These are phyloP conservation scores for Piprites chloris DNA, from an alignment of 2,113 vertebrate species.

Conservation along the genomic window DNA sequence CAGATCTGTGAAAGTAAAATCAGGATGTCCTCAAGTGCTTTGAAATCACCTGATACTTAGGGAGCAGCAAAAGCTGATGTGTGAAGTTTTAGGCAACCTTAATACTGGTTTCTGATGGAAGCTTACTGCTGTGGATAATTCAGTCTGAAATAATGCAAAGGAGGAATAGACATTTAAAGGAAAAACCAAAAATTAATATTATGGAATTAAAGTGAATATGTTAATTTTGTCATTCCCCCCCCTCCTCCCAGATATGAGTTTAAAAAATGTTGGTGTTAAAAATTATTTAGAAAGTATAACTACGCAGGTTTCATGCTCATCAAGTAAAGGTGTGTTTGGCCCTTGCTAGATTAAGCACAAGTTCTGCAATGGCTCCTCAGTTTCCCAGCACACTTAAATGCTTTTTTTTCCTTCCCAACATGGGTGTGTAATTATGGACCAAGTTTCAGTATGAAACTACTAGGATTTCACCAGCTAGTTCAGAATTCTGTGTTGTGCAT, in stretches of 20 bases:
- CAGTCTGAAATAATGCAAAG: neutral
- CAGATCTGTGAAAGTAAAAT: neutral
- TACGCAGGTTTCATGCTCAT: neutral
- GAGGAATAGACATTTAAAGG: neutral
- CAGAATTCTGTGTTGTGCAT: neutral
- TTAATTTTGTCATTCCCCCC: neutral
- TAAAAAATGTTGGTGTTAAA: neutral
- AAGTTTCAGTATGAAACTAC: neutral
- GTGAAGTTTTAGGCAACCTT: neutral
- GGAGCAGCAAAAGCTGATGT: neutral
- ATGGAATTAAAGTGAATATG: neutral
- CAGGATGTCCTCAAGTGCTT: neutral
- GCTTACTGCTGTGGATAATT: neutral
- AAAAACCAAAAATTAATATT: neutral
- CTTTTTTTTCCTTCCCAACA: neutral
- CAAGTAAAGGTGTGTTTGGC: neutral
- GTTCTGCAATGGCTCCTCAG: neutral
- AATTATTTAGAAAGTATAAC: neutral
- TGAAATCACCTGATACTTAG: neutral
- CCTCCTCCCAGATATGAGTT: accelerated
- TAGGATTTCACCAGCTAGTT: neutral
- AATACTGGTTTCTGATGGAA: neutral
- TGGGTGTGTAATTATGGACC: neutral
- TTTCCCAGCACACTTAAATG: neutral
- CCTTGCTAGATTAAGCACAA: neutral